A percentile compares a stretch with the other conserved stretches of the same genome.
These are phyloP conservation scores for Coelinius sp. DNA, from an alignment of 2,888 invertebrate genomes.

Conservation along the genomic window DNA sequence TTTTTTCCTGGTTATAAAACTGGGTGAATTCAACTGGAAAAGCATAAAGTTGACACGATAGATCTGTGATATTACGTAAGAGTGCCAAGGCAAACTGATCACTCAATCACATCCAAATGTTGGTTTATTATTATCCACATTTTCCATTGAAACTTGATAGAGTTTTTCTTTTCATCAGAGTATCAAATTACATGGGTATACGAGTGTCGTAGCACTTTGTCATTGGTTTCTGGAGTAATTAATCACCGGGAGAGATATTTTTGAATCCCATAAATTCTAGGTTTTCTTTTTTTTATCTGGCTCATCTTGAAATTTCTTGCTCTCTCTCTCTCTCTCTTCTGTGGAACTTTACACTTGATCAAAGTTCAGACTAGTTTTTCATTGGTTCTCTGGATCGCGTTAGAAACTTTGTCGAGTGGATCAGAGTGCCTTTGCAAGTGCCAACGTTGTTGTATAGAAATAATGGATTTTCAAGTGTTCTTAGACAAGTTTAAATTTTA, in stretches of 20 bases:
- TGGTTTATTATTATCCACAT: neutral
- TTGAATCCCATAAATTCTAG: neutral
- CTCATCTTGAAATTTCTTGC: neutral
- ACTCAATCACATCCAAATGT: slow-evolving; percentile 41
- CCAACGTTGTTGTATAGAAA: neutral
- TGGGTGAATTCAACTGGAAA: neutral
- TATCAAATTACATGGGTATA: neutral
- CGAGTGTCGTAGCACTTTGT: neutral
- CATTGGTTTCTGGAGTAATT: no score
- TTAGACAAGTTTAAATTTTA: neutral
- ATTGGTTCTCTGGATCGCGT: slow-evolving; percentile 3
- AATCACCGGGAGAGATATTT: neutral
- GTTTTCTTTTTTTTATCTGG: neutral
- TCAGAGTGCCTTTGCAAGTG: slow-evolving; percentile 10
- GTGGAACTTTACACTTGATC: slow-evolving; percentile 20
- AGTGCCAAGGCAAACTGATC: slow-evolving; percentile 52
- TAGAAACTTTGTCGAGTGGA: slow-evolving; percentile 15
- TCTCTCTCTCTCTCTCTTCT: neutral
- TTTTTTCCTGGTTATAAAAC: neutral
- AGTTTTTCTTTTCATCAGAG: neutral
- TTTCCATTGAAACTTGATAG: neutral
- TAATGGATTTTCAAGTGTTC: neutral
- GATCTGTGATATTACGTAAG: slow-evolving; percentile 49
- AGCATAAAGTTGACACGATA: slow-evolving; percentile 3
- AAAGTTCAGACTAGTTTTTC: slow-evolving; percentile 10